Base-by-base conservation (phyloP, 2,888 invertebrate species). In the Lycocerus yunnanus region DNA sequence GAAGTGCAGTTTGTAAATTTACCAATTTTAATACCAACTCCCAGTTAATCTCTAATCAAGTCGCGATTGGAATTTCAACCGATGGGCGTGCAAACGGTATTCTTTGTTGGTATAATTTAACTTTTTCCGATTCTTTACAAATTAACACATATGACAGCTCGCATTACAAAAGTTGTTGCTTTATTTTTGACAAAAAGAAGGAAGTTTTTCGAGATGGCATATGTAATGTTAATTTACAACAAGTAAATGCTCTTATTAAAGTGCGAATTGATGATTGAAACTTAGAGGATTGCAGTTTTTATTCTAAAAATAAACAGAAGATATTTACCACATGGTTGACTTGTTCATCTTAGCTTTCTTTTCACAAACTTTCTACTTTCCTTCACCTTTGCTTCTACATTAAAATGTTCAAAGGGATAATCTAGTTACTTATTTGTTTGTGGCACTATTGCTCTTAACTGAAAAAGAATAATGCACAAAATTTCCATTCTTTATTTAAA, bases 81-180 rank as follows among this genome's bases (percentile, higher is more conserved):
- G 13, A 63, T 87, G 90, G 90, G 1, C 72, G 82, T 61, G 86
- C 88, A 0, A 90, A 89, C 84, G 90, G 88, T 3, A 85, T 91
- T 72, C 83, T 90, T 15, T 89, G 90, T 78, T 91, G 91, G 90
- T 91, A 88, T 78, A 85, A 85, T n/a, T 85, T 90, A 66, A 86
- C 89, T 75, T 80, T 89, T 16, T 85, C 88, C 78, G 85, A 89
- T 68, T 83, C 86, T 18, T 83, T 84, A 16, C 84, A 82, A 20
- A 85, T 90, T 72, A 85, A 87, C 6, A 91, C 90, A 0, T 87
- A 68, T 84, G 88, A 76, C 77, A 86, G 71, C 84, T 84, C 72
- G 84, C 89, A 80, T 88, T 89, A 80, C 61, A 88, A 89, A 79
- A 89, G 88, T 21, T 87, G 87, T 78, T 88, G 88, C 71, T 89